Evolutionary conservation across 2,888 invertebrate genomes (phyloP).

Genomic region (Drosophila gaucha): DNA sequence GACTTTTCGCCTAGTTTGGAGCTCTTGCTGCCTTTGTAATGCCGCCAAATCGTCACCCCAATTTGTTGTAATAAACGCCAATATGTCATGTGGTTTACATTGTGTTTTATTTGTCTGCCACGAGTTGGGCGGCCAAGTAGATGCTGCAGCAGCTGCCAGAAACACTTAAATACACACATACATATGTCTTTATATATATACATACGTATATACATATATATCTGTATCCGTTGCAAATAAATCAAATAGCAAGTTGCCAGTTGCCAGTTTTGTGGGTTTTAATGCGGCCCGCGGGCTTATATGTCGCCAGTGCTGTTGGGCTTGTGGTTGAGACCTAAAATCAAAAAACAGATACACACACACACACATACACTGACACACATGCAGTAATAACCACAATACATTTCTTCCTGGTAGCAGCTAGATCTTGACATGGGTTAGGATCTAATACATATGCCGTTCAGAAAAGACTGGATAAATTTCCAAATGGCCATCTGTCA

Average conservation of each 20-base stretch:
- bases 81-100: constrained; percentile 76
- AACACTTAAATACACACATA: constrained; percentile 2
- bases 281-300: constrained; percentile 61
- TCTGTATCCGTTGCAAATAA: constrained; percentile 68
- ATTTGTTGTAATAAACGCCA: constrained; percentile 82
- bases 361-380: neutral
- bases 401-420: constrained; percentile 11
- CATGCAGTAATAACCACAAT: constrained; percentile 16
- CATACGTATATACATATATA: constrained; percentile 18
- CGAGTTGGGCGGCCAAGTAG: constrained; percentile 25
- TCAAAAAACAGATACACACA: constrained; percentile 26
- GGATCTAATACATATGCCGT: constrained; percentile 15
- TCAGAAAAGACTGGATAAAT: constrained; percentile 36
- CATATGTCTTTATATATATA: neutral
- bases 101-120: constrained; percentile 52
- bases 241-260: constrained; percentile 66
- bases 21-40: constrained; percentile 52
- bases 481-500: constrained; percentile 35
- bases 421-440: constrained; percentile 55
- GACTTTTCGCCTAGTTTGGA: constrained; percentile 58
- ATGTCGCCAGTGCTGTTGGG: constrained; percentile 49
- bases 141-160: constrained; percentile 33
- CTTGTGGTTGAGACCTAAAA: constrained; percentile 59
- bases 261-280: constrained; percentile 59
- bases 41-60: constrained; percentile 77